phyloP scores from a whole-genome alignment of 2,888 invertebrate genomes.

The Hipparchia semele region DNA sequence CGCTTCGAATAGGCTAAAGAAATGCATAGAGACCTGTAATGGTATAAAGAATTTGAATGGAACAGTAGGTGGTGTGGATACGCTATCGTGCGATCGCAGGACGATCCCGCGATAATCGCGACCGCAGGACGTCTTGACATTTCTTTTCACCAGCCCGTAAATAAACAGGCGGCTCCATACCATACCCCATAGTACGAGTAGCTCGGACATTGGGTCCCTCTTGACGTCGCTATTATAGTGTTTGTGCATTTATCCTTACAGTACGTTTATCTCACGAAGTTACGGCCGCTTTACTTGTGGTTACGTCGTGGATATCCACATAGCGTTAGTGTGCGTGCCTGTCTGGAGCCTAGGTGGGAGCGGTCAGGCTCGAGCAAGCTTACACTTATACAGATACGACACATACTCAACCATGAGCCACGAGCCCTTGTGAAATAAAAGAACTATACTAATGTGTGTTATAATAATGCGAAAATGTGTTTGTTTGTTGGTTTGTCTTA shows the following conservation, averaged over 20 bases:
- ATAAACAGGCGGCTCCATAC: constrained; percentile 44
- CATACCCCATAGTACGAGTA: constrained; percentile 24
- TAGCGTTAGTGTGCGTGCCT: too few relatives aligned
- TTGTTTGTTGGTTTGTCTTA: too few relatives aligned
- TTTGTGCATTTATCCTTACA: constrained; percentile 32
- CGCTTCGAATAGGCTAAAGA: constrained; percentile 28
- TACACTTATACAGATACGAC: too few relatives aligned
- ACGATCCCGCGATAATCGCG: constrained; percentile 68
- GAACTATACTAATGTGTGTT: too few relatives aligned
- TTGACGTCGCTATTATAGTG: constrained; percentile 66
- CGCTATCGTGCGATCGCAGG: constrained; percentile 53
- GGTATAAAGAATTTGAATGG: constrained; percentile 46
- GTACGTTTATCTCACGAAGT: too few relatives aligned
- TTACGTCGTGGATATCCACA: too few relatives aligned
- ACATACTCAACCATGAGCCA: too few relatives aligned
- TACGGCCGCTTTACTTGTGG: too few relatives aligned
- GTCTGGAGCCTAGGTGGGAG: too few relatives aligned
- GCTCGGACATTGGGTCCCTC: constrained; percentile 54
- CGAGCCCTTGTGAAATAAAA: too few relatives aligned
- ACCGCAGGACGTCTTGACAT: constrained; percentile 45
- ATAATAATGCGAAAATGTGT: too few relatives aligned
- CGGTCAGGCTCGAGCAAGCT: too few relatives aligned
- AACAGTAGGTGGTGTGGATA: constrained; percentile 51
- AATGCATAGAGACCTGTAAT: constrained; percentile 38
- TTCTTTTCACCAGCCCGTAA: constrained; percentile 54